These are phyloP conservation scores for Mongoloraphidia duomilia DNA, from an alignment of 2,888 invertebrate species.

Conservation along the genomic window DNA sequence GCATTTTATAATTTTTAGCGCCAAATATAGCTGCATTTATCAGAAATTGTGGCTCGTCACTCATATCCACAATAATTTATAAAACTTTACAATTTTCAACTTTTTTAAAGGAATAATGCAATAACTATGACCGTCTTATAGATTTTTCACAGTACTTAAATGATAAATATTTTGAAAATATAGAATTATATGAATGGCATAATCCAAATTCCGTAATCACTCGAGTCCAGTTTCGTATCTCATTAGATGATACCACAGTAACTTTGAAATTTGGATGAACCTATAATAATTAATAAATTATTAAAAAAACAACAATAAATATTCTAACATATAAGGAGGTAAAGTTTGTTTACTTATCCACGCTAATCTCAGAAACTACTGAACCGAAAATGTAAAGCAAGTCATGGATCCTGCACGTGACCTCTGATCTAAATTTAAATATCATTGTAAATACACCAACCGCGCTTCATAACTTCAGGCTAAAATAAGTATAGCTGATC, in stretches of 20 bases:
- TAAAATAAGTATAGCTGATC: too few relatives aligned
- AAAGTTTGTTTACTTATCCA: not conserved
- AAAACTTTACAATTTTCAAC: too few relatives aligned
- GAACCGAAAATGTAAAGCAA: not conserved
- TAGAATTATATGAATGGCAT: constrained; percentile 48
- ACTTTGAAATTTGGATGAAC: constrained; percentile 33
- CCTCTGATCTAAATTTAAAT: too few relatives aligned
- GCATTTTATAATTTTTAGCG: too few relatives aligned
- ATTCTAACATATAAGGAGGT: not conserved
- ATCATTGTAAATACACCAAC: too few relatives aligned
- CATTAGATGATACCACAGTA: constrained; percentile 32
- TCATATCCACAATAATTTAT: not conserved
- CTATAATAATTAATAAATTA: constrained; percentile 20
- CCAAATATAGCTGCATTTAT: too few relatives aligned
- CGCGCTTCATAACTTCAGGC: too few relatives aligned
- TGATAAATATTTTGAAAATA: constrained; percentile 34
- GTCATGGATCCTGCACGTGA: too few relatives aligned
- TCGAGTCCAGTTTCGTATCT: constrained; percentile 29
- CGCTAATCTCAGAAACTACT: too few relatives aligned
- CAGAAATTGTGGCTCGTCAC: too few relatives aligned
- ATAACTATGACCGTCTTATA: too few relatives aligned
- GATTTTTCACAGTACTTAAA: constrained; percentile 24
- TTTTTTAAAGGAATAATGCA: too few relatives aligned
- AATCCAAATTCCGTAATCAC: constrained; percentile 51
- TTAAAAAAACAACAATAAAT: constrained; percentile 4